Base-by-base conservation (phyloP, 2,113 vertebrate genomes). In the Triplophysa siluroides region DNA sequence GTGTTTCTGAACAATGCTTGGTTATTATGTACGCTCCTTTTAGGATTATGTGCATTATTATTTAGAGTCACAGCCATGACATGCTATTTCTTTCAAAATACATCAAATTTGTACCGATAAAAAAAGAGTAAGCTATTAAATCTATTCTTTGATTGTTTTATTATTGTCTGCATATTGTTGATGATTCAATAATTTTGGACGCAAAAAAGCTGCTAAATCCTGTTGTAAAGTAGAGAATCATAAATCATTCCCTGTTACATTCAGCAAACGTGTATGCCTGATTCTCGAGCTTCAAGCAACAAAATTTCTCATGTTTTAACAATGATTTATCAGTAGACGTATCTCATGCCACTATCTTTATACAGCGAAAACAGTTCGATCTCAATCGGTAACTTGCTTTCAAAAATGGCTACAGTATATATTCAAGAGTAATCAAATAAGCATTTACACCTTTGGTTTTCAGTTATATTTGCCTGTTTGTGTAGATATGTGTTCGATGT, bases 401-500 rank as follows among this genome's bases (percentile, higher is more conserved):
- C 68, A 41, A 78, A 84, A 82, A 80, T 81, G 78, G 84, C 75
- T 81, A 83, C 79, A 83, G 81, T 83, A 82, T 52, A 66, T 70
- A 68, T 77, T 69, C 54, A 56, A 56, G 77, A 83, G 69, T 88
- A 89, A 90, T 86, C 85, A 88, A 89, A 82, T 88, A 87, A 91
- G 72, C 92, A 88, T 94, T 93, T 85, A 90, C 94, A 92, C 89
- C 92, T 80, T 78, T 78, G 52, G 90, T 94, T 93, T 90, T 93
- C 18, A 72, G 7, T 52, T 72, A 63, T 76, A 58, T 73, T 80
- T 78, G 78, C 70, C 60, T 73, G 69, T 70, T 41, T 58, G 23
- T 81, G 56, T 76, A 62, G 38, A 81, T 84, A 26, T 64, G 50
- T 68, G 38, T 81, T 72, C 81, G 69, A 70, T 84, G 70, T 69